Conservation (phyloP, 2,797 vertebrate genomes). For the Pangasius djambal region DNA sequence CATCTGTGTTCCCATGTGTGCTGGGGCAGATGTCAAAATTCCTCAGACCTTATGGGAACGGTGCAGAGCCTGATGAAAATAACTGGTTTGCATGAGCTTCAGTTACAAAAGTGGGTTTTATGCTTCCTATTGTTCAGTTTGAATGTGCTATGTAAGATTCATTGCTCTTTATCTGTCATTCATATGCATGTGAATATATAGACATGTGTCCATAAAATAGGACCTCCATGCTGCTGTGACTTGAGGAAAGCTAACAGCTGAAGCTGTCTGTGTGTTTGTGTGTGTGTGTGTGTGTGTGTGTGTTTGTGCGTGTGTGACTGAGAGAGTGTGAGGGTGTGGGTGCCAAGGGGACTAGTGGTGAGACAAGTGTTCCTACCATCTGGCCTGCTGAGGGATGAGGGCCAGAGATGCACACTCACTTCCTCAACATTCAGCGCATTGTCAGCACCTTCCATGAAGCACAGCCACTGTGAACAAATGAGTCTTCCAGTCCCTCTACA, state of each 20-base stretch:
- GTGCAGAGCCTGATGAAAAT: slow-evolving; percentile 51
- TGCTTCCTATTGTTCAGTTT: slow-evolving; percentile 8
- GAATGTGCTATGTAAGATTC: background rate
- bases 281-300: slow-evolving; percentile 41
- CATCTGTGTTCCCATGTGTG: slow-evolving; percentile 62
- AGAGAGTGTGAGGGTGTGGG: slow-evolving; percentile 15
- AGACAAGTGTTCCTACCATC: slow-evolving; percentile 57
- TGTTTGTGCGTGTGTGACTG: slow-evolving; percentile 9
- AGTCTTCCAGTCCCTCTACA: slow-evolving; percentile 41
- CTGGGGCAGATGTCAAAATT: slow-evolving; percentile 62
- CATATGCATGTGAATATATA: slow-evolving; percentile 23
- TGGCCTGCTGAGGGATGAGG: slow-evolving; percentile 51
- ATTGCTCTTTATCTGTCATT: background rate
- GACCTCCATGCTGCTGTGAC: slow-evolving; percentile 37
- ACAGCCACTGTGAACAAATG: slow-evolving; percentile 47
- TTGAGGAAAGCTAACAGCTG: slow-evolving; percentile 39
- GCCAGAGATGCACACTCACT: slow-evolving; percentile 43
- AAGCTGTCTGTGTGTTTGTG: background rate
- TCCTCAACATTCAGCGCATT: slow-evolving; percentile 51
- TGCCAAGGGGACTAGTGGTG: slow-evolving; percentile 48
- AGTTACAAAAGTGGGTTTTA: slow-evolving; percentile 2
- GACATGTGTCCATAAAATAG: slow-evolving; percentile 5
- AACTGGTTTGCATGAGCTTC: slow-evolving; percentile 43
- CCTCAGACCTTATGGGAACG: slow-evolving; percentile 58
- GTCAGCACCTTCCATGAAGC: slow-evolving; percentile 47